A percentile compares a stretch with the other conserved stretches of the same genome.
phyloP scores from a whole-genome alignment of 2,888 invertebrate genomes.

The Limnephilus rhombicus region DNA sequence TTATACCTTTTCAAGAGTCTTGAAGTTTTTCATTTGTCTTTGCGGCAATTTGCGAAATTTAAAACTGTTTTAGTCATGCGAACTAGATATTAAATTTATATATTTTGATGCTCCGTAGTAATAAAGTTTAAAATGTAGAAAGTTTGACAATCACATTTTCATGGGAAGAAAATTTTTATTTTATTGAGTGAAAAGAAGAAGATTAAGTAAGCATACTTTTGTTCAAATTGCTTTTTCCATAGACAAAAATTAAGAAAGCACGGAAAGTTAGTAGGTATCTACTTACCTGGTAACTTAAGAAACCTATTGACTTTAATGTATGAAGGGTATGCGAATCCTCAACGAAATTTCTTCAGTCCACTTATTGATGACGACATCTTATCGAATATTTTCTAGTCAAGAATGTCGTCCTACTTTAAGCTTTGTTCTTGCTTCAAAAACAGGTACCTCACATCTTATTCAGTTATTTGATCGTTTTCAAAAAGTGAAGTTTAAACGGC shows the following conservation, averaged over 20 bases:
- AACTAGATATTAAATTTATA: background rate
- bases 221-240: background rate
- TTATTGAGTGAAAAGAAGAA: background rate
- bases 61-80: background rate
- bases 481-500: background rate
- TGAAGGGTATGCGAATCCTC: background rate
- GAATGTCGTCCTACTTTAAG: conserved; percentile 44
- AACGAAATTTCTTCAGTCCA: background rate
- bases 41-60: background rate
- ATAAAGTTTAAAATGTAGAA: background rate
- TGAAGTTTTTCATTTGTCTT: background rate
- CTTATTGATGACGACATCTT: conserved; percentile 30
- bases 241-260: background rate
- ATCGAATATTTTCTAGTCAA: conserved; percentile 33
- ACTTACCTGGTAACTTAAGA: background rate
- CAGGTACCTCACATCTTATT: background rate
- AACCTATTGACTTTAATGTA: background rate
- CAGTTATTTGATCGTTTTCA: background rate
- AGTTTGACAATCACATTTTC: background rate
- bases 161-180: background rate
- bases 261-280: background rate
- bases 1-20: background rate
- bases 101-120: background rate
- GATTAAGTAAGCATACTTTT: background rate
- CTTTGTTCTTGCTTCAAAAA: background rate